Evolutionary conservation across 2,113 vertebrate genomes (phyloP).

Genomic region (Manacus vitellinus): DNA sequence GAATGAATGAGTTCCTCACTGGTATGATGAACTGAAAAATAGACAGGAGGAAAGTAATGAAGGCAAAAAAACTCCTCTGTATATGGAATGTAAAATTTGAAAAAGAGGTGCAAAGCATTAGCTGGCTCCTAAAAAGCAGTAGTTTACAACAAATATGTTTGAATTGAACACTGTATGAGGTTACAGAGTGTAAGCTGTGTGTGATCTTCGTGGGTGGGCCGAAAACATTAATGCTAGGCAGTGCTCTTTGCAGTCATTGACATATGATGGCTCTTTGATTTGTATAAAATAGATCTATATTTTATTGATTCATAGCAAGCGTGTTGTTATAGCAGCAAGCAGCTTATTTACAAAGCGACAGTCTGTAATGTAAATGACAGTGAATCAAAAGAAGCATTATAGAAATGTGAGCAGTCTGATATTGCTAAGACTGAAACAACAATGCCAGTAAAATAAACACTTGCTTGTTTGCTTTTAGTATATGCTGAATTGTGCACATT

Average conservation of each 20-base stretch:
- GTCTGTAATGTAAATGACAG: background rate
- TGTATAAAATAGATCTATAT: conserved; percentile 7
- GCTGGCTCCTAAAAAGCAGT: background rate
- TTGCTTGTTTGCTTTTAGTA: background rate
- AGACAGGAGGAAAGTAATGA: background rate
- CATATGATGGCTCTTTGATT: background rate
- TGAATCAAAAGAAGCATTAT: background rate
- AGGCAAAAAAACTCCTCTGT: background rate
- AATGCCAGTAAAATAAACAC: background rate
- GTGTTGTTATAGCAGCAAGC: conserved; percentile 13
- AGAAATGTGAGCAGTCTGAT: background rate
- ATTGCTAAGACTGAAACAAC: background rate
- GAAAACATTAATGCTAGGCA: background rate
- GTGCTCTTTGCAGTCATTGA: background rate
- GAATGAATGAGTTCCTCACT: background rate
- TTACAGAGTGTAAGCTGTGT: background rate
- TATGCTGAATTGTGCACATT: background rate
- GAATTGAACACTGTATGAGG: background rate
- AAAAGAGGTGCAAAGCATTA: background rate
- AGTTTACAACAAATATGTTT: background rate
- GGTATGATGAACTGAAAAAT: background rate
- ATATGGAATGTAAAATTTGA: background rate
- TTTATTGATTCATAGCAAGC: conserved; percentile 19
- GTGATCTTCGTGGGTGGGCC: background rate
- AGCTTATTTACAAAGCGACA: conserved; percentile 17